These are phyloP conservation scores for Amphilophus citrinellus DNA, from an alignment of 2,113 vertebrate genomes.

Conservation along the genomic window DNA sequence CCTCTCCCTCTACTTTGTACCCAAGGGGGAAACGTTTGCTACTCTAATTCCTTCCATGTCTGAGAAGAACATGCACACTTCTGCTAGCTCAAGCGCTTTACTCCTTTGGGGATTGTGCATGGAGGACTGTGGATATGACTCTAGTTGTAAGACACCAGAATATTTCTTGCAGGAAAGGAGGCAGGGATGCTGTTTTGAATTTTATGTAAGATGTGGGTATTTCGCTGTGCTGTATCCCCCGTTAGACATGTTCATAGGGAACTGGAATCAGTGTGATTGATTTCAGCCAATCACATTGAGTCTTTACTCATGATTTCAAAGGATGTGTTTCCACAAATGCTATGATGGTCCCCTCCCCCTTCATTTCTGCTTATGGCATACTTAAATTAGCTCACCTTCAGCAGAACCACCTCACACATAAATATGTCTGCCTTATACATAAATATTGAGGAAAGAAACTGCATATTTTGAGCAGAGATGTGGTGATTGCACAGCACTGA, in stretches of 20 bases:
- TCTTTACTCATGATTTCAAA: not conserved
- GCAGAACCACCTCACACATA: too few relatives aligned
- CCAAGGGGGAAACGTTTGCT: slow-evolving; percentile 22
- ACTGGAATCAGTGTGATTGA: not conserved
- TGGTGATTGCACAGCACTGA: not conserved
- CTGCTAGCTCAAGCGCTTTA: slow-evolving; percentile 10
- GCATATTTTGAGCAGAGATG: not conserved
- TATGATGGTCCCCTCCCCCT: fast-evolving
- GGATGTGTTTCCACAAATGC: not conserved
- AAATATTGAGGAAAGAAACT: not conserved
- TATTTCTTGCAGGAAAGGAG: not conserved
- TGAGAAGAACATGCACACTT: slow-evolving; percentile 23
- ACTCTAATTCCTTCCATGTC: slow-evolving; percentile 25
- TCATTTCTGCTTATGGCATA: not conserved
- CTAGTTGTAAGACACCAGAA: not conserved
- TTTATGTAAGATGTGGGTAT: not conserved
- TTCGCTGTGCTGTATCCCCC: not conserved
- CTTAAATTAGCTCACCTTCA: not conserved
- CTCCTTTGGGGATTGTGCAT: slow-evolving; percentile 6
- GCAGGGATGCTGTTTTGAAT: not conserved
- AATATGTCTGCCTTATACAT: not conserved
- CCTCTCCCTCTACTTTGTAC: not conserved
- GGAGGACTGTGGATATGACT: slow-evolving; percentile 6
- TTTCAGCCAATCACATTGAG: not conserved
- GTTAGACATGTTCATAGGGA: not conserved